Base-by-base conservation (phyloP, 2,888 invertebrate species). In the Phalangium opilio region DNA sequence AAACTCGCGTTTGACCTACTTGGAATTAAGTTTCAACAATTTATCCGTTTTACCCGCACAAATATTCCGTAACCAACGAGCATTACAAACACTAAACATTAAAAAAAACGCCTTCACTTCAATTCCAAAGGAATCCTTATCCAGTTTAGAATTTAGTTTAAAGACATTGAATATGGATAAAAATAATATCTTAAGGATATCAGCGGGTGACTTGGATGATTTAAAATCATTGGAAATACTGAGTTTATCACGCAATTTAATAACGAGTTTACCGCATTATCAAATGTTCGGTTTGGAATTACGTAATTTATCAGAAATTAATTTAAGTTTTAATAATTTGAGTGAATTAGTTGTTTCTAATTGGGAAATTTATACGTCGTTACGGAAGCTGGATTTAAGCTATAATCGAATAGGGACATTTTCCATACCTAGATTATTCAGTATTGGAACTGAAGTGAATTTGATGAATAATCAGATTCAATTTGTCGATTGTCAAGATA, bases 271-370 rank as follows among this genome's bases (percentile, higher is more conserved):
- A 27, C 27, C 27, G 5, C 5, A 4, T 4, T 27, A 27, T 27
- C 27, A 27, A 27, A 27, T 8, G 27, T 27, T 27, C 27, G 27
- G 27, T 7, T 7, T 27, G 4, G 27, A 8, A 27, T 27, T 27
- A 27, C 4, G 8, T 7, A 75, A 77, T 62, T 68, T 85, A 41
- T 74, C 77, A 59, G 75, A 77, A 56, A 67, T 87, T 50, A 77
- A 83, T 66, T 65, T 86, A 50, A 74, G 79, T 56, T 66, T 70
- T 54, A 73, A 74, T 50, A 72, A 72, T 52, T 69, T 83, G 59
- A 73, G 75, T 45, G 71, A 71, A 53, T 70, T 85, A 45, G 74
- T 79, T 54, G 73, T 74, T 48, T 45, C 57, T 32, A 44, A 55
- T 18, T 58, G 53, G 52, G 41, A 20, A 27, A 43, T 51, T 12